These are phyloP conservation scores for Opisthograptis luteolata DNA, from an alignment of 2,888 invertebrate genomes.

Conservation along the genomic window DNA sequence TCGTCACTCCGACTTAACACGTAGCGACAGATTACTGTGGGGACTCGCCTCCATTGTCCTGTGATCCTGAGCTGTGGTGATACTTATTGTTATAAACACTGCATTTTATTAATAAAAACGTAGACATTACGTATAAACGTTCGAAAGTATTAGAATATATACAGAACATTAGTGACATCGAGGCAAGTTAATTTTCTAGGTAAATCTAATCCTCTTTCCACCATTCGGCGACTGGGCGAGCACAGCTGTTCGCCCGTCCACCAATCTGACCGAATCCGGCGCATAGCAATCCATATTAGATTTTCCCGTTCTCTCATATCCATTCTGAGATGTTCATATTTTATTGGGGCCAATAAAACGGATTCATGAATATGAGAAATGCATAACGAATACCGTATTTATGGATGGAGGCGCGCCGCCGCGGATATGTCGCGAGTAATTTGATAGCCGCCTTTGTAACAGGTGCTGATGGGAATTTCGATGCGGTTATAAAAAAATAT, in stretches of 20 bases:
- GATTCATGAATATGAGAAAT: conserved; percentile 85
- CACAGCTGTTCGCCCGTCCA: conserved; percentile 54
- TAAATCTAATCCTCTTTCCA: conserved; percentile 24
- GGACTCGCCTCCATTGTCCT: conserved; percentile 36
- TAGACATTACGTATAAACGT: too few species aligned
- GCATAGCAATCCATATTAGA: conserved; percentile 83
- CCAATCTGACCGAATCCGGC: conserved; percentile 77
- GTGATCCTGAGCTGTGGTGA: conserved; percentile 31
- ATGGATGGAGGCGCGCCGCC: conserved; percentile 78
- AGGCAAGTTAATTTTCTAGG: conserved; percentile 32
- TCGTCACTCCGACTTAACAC: conserved; percentile 49
- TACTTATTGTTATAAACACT: conserved; percentile 20
- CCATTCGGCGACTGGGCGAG: conserved; percentile 17
- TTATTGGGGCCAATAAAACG: conserved; percentile 85
- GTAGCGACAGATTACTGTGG: conserved; percentile 43
- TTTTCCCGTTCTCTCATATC: conserved; percentile 83
- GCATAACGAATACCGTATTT: conserved; percentile 84
- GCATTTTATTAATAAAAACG: too few species aligned
- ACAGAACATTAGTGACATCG: too few species aligned
- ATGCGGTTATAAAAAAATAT: conserved; percentile 73
- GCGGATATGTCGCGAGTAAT: conserved; percentile 81
- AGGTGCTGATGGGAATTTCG: conserved; percentile 82
- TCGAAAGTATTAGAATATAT: too few species aligned
- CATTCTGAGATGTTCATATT: conserved; percentile 85
- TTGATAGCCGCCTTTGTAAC: conserved; percentile 83